Evolutionary conservation across 2,797 vertebrate species (phyloP), one percentile per base, ranked within the genome.

Genomic region (Amazona ochrocephala): DNA sequence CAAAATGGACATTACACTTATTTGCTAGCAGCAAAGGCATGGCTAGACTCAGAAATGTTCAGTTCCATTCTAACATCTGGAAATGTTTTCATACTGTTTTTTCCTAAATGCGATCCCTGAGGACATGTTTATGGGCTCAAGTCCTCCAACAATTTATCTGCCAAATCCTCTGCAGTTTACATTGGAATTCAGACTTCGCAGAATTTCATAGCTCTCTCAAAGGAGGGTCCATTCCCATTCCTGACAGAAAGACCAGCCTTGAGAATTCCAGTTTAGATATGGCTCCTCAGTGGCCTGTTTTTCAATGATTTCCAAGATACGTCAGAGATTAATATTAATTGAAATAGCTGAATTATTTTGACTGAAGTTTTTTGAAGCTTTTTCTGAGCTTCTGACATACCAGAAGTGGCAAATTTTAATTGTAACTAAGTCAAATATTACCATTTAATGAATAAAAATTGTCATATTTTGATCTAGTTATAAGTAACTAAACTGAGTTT

Each of bases 61-160:
- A 12, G 2, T 50, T 72, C 54, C 18, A 5, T 83, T 81, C 5
- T 45, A 44, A 54, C 5, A 66, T 21, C 27, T 58, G 12, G n/a
- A 44, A 74, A 68, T 4, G 2, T 75, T 75, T 83, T 58, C 23
- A 10, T 39, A 11, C 3, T 13, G 5, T 37, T 23, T 86, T 51
- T 72, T 60, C 30, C 17, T 14, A 34, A 34, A 48, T 21, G 24
- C 74, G 29, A 34, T 45, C 68, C 21, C 32, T 58, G 45, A 56
- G 12, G n/a, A 23, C 0, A 0, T 47, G 45, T 82, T 41, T 22
- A 9, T 47, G 4, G 29, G 16, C 9, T 85, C 24, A 10, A 21
- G 10, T 60, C 17, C 41, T 87, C 8, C 4, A 23, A 83, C 7
- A 44, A 48, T 56, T 87, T 54, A 29, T 34, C 20, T 90, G 8